phyloP scores from a whole-genome alignment of 2,113 vertebrate species.

The Petroica traversi region DNA sequence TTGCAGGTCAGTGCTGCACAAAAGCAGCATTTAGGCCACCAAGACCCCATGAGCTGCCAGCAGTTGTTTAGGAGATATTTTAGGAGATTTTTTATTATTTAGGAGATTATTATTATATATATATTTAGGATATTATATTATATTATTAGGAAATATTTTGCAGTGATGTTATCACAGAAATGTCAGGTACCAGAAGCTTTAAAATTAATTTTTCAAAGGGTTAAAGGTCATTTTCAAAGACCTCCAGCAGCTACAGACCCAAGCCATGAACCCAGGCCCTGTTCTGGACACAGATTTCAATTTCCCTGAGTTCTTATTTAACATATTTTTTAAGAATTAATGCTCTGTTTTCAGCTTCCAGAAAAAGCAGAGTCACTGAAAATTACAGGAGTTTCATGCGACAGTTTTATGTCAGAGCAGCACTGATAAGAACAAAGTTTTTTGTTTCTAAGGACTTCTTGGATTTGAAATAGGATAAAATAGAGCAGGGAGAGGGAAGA shows the following conservation, averaged over 20 bases:
- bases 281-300: not conserved
- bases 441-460: not conserved
- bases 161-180: not conserved
- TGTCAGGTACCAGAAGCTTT: not conserved
- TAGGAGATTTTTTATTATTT: too few relatives aligned
- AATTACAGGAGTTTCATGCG: not conserved
- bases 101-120: too few relatives aligned
- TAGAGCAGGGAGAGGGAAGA: not conserved
- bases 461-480: not conserved
- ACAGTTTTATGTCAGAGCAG: not conserved
- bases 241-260: not conserved
- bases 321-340: not conserved
- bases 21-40: not conserved
- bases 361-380: not conserved
- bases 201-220: not conserved
- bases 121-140: too few relatives aligned
- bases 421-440: not conserved
- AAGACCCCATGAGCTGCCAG: not conserved
- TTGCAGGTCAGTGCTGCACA: not conserved
- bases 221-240: not conserved
- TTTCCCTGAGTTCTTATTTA: not conserved
- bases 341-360: not conserved
- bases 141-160: not conserved
- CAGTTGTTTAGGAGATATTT: not conserved
- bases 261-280: not conserved